These are phyloP conservation scores for Danio kyathit DNA, from an alignment of 2,797 vertebrate genomes.

Conservation along the genomic window DNA sequence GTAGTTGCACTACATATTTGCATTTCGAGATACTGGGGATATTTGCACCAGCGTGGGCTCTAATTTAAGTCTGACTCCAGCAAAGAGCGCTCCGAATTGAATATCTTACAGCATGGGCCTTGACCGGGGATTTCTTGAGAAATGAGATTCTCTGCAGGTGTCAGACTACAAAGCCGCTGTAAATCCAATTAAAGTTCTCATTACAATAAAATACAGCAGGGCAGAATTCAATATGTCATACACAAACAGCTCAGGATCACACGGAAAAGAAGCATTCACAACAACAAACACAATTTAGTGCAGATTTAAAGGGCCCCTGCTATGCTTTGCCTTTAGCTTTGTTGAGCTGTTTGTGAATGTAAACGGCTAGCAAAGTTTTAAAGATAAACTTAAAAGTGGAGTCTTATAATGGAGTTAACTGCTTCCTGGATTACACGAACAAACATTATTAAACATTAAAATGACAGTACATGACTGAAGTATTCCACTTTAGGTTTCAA, in stretches of 20 bases:
- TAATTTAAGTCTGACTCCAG: neutral
- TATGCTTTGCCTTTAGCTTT: too few species aligned
- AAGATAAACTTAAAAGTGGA: too few species aligned
- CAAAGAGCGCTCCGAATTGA: neutral
- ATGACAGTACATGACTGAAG: too few species aligned
- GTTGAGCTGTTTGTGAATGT: too few species aligned
- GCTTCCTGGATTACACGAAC: too few species aligned
- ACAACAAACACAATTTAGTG: neutral
- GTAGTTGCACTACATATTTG: neutral
- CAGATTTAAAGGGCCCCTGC: neutral
- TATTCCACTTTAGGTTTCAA: too few species aligned
- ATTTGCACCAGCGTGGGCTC: slow-evolving; percentile 2
- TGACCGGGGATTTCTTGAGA: slow-evolving; percentile 10
- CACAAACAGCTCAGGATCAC: slow-evolving; percentile 13
- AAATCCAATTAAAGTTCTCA: slow-evolving; percentile 13
- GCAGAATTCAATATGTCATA: neutral
- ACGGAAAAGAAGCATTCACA: neutral
- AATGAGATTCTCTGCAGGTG: slow-evolving; percentile 6
- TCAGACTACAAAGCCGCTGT: slow-evolving; percentile 8
- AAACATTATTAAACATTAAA: too few species aligned
- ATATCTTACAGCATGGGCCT: neutral
- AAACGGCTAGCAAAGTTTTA: too few species aligned
- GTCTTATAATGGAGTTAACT: too few species aligned
- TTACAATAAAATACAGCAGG: neutral
- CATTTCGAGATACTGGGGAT: neutral